Evolutionary conservation across 2,113 vertebrate genomes (phyloP).

Genomic region (Nothoprocta pentlandii): DNA sequence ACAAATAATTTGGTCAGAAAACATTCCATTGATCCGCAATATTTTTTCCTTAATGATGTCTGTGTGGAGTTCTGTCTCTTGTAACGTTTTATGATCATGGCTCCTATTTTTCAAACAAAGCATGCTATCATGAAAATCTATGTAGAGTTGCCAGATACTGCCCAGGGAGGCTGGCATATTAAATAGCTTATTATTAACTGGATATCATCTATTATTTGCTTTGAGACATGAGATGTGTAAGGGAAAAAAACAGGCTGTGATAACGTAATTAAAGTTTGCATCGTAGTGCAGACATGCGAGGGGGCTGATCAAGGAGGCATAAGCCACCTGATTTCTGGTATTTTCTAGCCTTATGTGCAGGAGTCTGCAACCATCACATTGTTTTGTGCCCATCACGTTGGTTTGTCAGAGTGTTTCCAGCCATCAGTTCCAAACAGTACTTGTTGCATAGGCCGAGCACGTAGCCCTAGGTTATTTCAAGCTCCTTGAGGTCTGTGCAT

Average conservation of each 20-base stretch:
- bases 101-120: slow-evolving; percentile 27
- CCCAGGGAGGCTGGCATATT: slow-evolving; percentile 2
- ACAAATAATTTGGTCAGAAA: background rate
- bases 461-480: background rate
- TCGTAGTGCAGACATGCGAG: slow-evolving; percentile 1
- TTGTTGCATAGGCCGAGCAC: background rate
- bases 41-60: background rate
- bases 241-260: slow-evolving; percentile 27
- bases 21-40: background rate
- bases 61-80: slow-evolving; percentile 7
- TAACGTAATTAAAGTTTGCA: slow-evolving; percentile 51
- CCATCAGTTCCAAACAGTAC: background rate
- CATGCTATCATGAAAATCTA: background rate
- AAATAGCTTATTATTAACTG: slow-evolving; percentile 26
- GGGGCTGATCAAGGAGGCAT: background rate
- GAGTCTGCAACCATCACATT: background rate
- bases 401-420: background rate
- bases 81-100: background rate
- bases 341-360: background rate
- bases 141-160: slow-evolving; percentile 7
- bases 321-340: background rate
- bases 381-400: background rate
- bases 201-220: slow-evolving; percentile 19
- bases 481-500: background rate
- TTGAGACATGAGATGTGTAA: slow-evolving; percentile 16